Conservation (phyloP, 2,797 vertebrate species). For the Streptopelia turtur region DNA sequence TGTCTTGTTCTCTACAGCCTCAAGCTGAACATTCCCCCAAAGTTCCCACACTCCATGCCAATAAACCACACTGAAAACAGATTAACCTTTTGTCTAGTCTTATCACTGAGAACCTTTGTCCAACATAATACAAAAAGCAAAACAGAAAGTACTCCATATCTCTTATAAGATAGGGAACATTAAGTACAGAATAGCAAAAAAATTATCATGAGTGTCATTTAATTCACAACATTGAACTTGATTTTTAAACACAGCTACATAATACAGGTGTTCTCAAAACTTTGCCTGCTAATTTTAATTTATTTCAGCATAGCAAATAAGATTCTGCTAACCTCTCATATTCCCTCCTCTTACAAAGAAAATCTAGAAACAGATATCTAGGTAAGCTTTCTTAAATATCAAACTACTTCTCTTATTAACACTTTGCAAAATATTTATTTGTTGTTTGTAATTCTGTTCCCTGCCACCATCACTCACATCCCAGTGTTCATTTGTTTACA, state of each 20-base stretch:
- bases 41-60: constrained; percentile 60
- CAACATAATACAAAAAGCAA: constrained; percentile 1
- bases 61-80: constrained; percentile 64
- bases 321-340: neutral
- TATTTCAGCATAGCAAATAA: neutral
- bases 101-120: constrained; percentile 55
- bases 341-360: neutral
- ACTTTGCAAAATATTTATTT: neutral
- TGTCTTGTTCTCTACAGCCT: neutral
- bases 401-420: neutral
- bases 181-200: neutral
- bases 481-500: neutral
- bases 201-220: neutral
- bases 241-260: neutral
- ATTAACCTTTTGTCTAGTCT: constrained; percentile 70
- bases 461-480: neutral
- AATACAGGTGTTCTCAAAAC: neutral
- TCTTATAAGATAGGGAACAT: neutral
- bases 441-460: neutral
- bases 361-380: neutral
- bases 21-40: neutral
- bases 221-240: neutral
- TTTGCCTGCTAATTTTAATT: neutral
- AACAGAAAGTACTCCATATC: neutral
- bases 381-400: neutral